A percentile compares a stretch with the other conserved stretches of the same genome.
phyloP scores from a whole-genome alignment of 2,113 vertebrate species.

The Saccopteryx bilineata region DNA sequence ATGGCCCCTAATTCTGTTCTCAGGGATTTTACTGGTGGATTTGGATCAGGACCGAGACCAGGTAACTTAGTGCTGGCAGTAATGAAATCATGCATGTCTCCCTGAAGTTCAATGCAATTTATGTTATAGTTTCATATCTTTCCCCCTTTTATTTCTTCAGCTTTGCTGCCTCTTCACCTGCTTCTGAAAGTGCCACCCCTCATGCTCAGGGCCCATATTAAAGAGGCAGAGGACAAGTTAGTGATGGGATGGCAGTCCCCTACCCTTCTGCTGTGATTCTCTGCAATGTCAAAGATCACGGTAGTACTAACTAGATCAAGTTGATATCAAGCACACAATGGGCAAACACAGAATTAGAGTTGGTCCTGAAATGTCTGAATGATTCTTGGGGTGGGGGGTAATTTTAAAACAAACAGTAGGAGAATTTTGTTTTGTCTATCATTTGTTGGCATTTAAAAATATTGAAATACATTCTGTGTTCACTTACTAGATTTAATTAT shows the following conservation, averaged over 20 bases:
- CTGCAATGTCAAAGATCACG: constrained; percentile 81
- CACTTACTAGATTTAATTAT: not conserved
- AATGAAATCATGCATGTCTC: not conserved
- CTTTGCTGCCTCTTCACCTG: constrained; percentile 82
- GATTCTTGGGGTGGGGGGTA: not conserved
- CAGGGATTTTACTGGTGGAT: constrained; percentile 80
- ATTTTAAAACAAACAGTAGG: not conserved
- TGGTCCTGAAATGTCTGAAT: constrained; percentile 48
- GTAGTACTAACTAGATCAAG: constrained; percentile 69
- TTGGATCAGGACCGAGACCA: constrained; percentile 89
- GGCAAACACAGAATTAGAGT: constrained; percentile 47
- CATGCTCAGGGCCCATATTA: constrained; percentile 66
- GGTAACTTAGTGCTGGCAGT: constrained; percentile 85
- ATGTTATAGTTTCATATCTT: constrained; percentile 56
- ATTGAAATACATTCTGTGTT: constrained; percentile 60
- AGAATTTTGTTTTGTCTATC: not conserved
- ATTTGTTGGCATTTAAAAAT: not conserved
- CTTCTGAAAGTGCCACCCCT: constrained; percentile 76
- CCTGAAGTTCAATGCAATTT: constrained; percentile 26
- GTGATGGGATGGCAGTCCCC: constrained; percentile 76
- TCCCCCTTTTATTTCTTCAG: constrained; percentile 85
- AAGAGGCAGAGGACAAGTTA: constrained; percentile 76
- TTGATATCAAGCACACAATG: constrained; percentile 23
- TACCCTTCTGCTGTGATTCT: constrained; percentile 80
- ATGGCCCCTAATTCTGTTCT: constrained; percentile 27